Base-by-base conservation (phyloP, 2,797 vertebrate species). In the Xerus rutilus region DNA sequence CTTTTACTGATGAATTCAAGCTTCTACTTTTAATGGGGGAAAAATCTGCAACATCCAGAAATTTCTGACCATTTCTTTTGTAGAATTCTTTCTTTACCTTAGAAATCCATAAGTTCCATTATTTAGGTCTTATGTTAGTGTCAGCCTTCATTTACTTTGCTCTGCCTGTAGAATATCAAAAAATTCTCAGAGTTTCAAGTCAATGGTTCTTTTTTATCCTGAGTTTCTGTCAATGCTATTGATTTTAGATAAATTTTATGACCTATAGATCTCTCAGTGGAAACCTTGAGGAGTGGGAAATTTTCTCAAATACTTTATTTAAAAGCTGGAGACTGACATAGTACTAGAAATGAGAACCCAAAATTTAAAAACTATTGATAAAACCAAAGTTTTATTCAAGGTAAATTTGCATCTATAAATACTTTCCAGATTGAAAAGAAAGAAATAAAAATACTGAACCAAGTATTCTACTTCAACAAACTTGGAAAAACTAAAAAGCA, bases 291-390 rank as follows among this genome's bases (percentile, higher is more conserved):
- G 73, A 91, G 6, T 30, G 20, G 25, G 54, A 94, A 86, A 91
- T 91, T 47, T 86, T 47, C 25, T 86, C 25, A 74, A 72, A 94
- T 64, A 79, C 45, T 21, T 47, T 82, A 86, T 86, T 81, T 57
- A 95, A 74, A 82, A 52, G 20, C 25, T 82, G 14, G 81, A 74
- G 20, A 49, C 32, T 86, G 64, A 47, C 39, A 39, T 39, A 39
- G 39, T 79, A 82, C 87, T 69, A 7, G 20, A 82, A 87, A 87
- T 69, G n/a, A 87, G 32, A 49, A 74, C 25, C 15, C 45, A 86
- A n/a, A 69, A 86, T 86, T 74, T 20, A 25, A 94, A 95, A 82
- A 62, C 30, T 85, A 86, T 79, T 90, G 49, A 77, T 65, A 43
- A 11, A 90, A 43, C 20, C 43, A 70, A 90, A 59, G 35, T 14